These are phyloP conservation scores for Cheilosia soror DNA, from an alignment of 2,888 invertebrate species.

Conservation along the genomic window DNA sequence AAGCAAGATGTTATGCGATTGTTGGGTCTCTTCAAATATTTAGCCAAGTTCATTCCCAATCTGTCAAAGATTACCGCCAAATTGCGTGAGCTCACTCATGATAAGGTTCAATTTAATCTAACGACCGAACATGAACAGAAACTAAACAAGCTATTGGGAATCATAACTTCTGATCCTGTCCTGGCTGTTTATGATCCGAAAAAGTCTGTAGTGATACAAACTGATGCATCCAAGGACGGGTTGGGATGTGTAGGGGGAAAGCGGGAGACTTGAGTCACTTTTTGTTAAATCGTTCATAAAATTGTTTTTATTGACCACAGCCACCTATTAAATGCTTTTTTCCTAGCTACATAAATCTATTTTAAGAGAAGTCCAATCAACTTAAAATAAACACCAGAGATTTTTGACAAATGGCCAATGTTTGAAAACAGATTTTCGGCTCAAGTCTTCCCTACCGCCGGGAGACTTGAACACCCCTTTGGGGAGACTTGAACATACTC, in stretches of 20 bases:
- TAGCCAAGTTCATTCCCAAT: slow-evolving; percentile 73
- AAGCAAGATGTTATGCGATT: slow-evolving; percentile 58
- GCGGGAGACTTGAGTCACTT: no score
- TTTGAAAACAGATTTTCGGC: no score
- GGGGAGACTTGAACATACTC: no score
- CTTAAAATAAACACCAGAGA: no score
- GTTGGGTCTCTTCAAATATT: slow-evolving; percentile 71
- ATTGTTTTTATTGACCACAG: no score
- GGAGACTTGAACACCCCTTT: no score
- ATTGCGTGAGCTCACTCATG: slow-evolving; percentile 54
- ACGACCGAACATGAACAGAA: slow-evolving; percentile 14
- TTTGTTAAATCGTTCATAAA: no score
- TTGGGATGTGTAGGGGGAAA: slow-evolving; percentile 79
- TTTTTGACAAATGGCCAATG: no score
- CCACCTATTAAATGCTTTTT: no score
- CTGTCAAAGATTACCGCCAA: slow-evolving; percentile 50
- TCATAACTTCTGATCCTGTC: slow-evolving; percentile 39
- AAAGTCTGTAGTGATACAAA: slow-evolving; percentile 77
- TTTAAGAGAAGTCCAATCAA: no score
- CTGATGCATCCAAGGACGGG: slow-evolving; percentile 75
- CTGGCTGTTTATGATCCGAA: slow-evolving; percentile 64
- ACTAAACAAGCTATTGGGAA: slow-evolving; percentile 15
- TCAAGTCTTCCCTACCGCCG: no score
- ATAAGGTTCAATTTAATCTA: slow-evolving; percentile 52
- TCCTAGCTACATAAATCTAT: no score